Conservation (phyloP, 30 jellyfish, hydroid and myxozoan genomes). For the Aurelia sp. region DNA sequence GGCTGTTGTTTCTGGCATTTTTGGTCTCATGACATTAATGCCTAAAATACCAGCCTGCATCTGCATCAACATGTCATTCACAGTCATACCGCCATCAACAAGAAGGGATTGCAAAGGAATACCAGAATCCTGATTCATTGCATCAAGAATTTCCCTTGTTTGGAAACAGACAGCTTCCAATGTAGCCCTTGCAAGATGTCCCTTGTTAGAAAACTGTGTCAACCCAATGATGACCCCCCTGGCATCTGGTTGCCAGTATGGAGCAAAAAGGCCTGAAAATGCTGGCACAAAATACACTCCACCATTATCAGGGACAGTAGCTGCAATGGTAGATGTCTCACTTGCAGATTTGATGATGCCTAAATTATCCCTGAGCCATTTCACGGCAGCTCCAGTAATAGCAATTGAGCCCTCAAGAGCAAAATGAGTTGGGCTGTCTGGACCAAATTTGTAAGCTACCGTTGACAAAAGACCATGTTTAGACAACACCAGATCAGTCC, state of each 20-base stretch:
- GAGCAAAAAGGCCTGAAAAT: slow-evolving; percentile 94
- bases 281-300: slow-evolving; percentile 97
- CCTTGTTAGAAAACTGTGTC: slow-evolving; percentile 88
- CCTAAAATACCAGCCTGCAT: slow-evolving; percentile 84
- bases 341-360: slow-evolving; percentile 80
- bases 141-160: slow-evolving; percentile 89
- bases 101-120: slow-evolving; percentile 79
- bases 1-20: slow-evolving; percentile 94
- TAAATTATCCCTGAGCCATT: slow-evolving; percentile 90
- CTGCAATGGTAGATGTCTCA: slow-evolving; percentile 85
- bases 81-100: slow-evolving; percentile 97
- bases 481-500: slow-evolving; percentile 78
- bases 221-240: slow-evolving; percentile 88
- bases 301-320: slow-evolving; percentile 86
- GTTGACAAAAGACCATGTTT: slow-evolving; percentile 91
- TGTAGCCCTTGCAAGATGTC: slow-evolving; percentile 92
- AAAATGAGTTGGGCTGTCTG: slow-evolving; percentile 65
- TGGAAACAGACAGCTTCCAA: slow-evolving; percentile 95
- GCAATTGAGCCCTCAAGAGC: slow-evolving; percentile 98
- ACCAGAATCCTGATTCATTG: slow-evolving; percentile 93
- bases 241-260: slow-evolving; percentile 93
- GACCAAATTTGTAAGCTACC: slow-evolving; percentile 91
- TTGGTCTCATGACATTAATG: slow-evolving; percentile 83
- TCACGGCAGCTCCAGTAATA: slow-evolving; percentile 92
- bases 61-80: slow-evolving; percentile 83